Conservation (phyloP, 2,888 invertebrate species). For the Drosophila parthenogenetica region DNA sequence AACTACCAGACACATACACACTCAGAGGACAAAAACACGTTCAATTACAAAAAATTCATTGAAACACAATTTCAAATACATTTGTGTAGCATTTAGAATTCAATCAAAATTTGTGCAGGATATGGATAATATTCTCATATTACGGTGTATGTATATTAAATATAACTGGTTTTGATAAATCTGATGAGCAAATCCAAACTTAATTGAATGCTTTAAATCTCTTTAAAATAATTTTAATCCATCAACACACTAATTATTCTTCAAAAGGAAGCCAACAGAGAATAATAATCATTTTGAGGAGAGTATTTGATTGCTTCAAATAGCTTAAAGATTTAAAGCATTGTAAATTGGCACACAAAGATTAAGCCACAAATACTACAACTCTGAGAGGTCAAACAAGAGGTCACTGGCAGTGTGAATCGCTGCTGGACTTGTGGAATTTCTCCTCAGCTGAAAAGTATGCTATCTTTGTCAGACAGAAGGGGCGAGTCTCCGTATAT, state of each 20-base stretch:
- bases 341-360: slow-evolving; percentile 3
- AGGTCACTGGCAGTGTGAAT: slow-evolving; percentile 27
- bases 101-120: background rate
- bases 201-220: too few species aligned
- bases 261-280: too few species aligned
- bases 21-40: background rate
- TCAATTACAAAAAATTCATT: slow-evolving; percentile 39
- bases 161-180: too few species aligned
- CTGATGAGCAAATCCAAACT: too few species aligned
- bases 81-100: slow-evolving; percentile 23
- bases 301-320: too few species aligned
- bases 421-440: background rate
- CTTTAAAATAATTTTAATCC: too few species aligned
- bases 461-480: slow-evolving; percentile 48
- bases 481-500: slow-evolving; percentile 54
- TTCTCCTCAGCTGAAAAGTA: background rate
- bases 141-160: background rate
- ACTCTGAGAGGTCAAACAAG: background rate
- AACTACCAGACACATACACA: background rate
- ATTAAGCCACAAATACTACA: background rate
- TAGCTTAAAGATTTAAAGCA: too few species aligned
- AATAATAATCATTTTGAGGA: too few species aligned
- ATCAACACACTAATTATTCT: too few species aligned
- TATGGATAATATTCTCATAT: background rate
- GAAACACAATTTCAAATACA: slow-evolving; percentile 40